Evolutionary conservation across 2,888 invertebrate species (phyloP).

Genomic region (Rhyacophila evoluta): DNA sequence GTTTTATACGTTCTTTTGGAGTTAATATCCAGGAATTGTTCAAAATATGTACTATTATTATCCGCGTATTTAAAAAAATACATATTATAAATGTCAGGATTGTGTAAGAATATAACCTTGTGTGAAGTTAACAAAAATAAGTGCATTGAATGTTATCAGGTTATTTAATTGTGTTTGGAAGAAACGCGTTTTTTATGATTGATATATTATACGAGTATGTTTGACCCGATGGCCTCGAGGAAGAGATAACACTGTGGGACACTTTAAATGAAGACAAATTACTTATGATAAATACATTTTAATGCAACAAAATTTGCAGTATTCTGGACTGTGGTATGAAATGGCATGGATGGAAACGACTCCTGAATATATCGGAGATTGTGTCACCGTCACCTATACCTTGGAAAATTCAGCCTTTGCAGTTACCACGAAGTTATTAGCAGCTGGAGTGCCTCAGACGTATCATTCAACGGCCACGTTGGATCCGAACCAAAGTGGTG

Average conservation of each 20-base stretch:
- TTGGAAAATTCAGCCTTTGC: neutral
- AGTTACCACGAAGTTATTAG: neutral
- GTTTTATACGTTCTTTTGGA: too few species aligned
- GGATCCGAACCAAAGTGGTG: slow-evolving; percentile 61
- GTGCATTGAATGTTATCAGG: neutral
- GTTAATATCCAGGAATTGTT: too few species aligned
- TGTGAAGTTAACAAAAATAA: too few species aligned
- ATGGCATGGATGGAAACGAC: slow-evolving; percentile 49
- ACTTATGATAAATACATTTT: neutral
- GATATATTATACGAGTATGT: neutral
- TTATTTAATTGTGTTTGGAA: neutral
- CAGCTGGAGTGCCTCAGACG: neutral
- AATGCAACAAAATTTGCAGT: slow-evolving; percentile 57
- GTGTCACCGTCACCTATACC: neutral
- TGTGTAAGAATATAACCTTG: too few species aligned
- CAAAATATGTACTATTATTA: too few species aligned
- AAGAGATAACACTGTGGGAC: neutral
- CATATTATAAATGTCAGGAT: too few species aligned
- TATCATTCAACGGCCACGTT: slow-evolving; percentile 54
- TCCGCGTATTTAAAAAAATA: too few species aligned
- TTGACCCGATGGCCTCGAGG: neutral
- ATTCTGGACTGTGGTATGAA: slow-evolving; percentile 61
- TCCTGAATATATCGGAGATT: neutral
- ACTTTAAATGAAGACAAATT: neutral
- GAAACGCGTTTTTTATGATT: neutral